Evolutionary conservation across 2,113 vertebrate species (phyloP).

Genomic region (Gambusia holbrooki): DNA sequence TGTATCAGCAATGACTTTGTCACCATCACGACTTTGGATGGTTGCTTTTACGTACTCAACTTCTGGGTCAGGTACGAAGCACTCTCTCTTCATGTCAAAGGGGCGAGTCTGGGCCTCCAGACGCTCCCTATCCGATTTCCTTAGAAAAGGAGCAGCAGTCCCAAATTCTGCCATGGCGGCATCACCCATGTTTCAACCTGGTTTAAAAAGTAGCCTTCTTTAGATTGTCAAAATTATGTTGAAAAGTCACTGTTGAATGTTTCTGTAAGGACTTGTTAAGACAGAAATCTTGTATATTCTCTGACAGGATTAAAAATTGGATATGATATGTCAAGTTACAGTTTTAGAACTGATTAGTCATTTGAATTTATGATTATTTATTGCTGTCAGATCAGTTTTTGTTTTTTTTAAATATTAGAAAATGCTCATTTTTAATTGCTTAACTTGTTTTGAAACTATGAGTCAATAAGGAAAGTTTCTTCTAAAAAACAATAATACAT

Average conservation of each 20-base stretch:
- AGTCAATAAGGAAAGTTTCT: background rate
- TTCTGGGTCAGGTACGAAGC: slow-evolving; percentile 82
- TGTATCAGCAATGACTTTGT: slow-evolving; percentile 81
- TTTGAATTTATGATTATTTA: background rate
- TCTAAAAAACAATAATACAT: background rate
- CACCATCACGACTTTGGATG: slow-evolving; percentile 79
- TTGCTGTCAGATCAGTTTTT: background rate
- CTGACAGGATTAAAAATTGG: background rate
- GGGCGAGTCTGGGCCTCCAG: slow-evolving; percentile 72
- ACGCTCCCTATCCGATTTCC: slow-evolving; percentile 84
- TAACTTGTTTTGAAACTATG: background rate
- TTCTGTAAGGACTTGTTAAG: background rate
- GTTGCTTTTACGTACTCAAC: slow-evolving; percentile 81
- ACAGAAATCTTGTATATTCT: background rate
- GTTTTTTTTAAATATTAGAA: background rate
- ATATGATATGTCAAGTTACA: too few species aligned
- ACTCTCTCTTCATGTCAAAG: slow-evolving; percentile 82
- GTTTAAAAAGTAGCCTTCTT: background rate
- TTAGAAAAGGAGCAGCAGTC: slow-evolving; percentile 78
- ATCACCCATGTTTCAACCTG: slow-evolving; percentile 77
- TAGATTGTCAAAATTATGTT: background rate
- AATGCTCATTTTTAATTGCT: background rate
- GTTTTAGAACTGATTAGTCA: too few species aligned
- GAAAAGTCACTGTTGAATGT: background rate
- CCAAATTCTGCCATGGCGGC: slow-evolving; percentile 83